phyloP scores from a whole-genome alignment of 2,113 vertebrate genomes.

The Nyctibius bracteatus region DNA sequence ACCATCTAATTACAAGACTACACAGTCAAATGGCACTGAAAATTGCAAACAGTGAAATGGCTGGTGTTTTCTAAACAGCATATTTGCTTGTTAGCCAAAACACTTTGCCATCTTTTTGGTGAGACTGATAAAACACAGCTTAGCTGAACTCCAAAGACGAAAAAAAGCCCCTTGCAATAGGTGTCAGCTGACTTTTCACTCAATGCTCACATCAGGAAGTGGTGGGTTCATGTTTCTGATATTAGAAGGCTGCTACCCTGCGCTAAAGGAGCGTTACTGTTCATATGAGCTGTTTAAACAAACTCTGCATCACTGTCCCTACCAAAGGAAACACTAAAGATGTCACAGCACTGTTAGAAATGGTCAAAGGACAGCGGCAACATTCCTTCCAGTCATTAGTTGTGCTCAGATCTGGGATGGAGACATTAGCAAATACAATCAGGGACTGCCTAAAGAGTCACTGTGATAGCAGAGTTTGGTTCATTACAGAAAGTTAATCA shows the following conservation, averaged over 20 bases:
- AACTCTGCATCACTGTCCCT: rapidly evolving
- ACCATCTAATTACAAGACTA: not conserved
- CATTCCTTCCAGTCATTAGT: not conserved
- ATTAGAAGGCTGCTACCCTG: not conserved
- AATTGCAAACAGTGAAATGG: not conserved
- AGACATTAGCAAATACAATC: not conserved
- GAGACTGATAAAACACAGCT: not conserved
- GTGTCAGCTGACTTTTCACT: not conserved
- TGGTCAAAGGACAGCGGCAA: not conserved
- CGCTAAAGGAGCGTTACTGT: not conserved
- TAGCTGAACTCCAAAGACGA: not conserved
- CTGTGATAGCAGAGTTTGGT: not conserved
- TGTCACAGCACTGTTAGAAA: not conserved
- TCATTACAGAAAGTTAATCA: not conserved
- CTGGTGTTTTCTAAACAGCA: not conserved
- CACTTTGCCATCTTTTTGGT: not conserved
- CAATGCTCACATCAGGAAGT: rapidly evolving
- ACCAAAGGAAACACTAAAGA: not conserved
- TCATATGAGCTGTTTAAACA: not conserved
- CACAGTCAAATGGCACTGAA: not conserved
- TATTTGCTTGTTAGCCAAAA: conserved; percentile 2
- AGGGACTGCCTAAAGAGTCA: not conserved
- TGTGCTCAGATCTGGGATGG: not conserved
- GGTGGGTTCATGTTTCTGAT: not conserved
- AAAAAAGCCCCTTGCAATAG: not conserved